Evolutionary conservation across 2,113 vertebrate genomes (phyloP), one percentile per base, ranked within the genome.

Genomic region (Syngnathus typhle): DNA sequence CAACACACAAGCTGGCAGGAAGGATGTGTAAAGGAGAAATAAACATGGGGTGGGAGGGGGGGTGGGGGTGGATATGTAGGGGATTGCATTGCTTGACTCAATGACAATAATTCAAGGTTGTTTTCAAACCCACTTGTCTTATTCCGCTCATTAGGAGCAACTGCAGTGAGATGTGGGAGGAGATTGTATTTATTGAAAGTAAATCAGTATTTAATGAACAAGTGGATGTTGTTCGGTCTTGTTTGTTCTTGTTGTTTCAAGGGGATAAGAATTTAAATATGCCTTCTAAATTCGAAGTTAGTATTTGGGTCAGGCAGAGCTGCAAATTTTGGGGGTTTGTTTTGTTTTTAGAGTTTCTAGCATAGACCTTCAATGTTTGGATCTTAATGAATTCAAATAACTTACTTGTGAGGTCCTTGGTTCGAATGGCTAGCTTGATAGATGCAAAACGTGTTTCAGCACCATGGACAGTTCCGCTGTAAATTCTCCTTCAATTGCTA

Each of bases 1-100:
- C 75, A 80, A 68, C 54, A 58, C 13, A 62, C 63, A 77, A 55
- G 58, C 32, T 85, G 73, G 75, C 81, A 74, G 60, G 6, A 21
- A 36, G 51, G 38, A 55, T 38, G 10, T 65, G 43, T 15, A 27
- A 46, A 32, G 41, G 47, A 58, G 23, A 41, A 68, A 62, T 51
- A 65, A 23, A 8, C 69, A 21, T 7, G 52, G 23, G 18, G 43
- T 2, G 18, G 3, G 52, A 19, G 21, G 43, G 6, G 27, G 1
- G n/a, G n/a, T n/a, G n/a, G n/a, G n/a, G n/a, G n/a, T n/a, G n/a
- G 60, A 59, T 46, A 38, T n/a, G 19, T 59, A 27, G 39, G n/a
- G 41, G 44, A 46, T 55, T 19, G 60, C 62, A 72, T 75, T 75
- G 71, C 67, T 71, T 68, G 1, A 43, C 36, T 9, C 60, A 21